Percentiles rank a stretch among this genome's conserved stretches.
Conservation (phyloP, 2,797 vertebrate species). For the Spinus olivaceus region DNA sequence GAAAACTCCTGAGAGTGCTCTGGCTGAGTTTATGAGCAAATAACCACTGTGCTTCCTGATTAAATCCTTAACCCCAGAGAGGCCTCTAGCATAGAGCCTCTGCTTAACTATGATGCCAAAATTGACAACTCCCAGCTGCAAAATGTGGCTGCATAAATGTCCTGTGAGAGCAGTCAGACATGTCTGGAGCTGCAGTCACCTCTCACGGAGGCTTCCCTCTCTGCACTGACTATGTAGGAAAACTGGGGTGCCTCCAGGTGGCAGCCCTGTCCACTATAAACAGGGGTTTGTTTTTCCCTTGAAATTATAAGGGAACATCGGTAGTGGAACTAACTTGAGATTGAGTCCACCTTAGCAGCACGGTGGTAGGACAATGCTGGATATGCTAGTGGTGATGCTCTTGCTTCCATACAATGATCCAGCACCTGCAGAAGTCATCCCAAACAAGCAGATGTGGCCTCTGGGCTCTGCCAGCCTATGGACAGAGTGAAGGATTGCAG, state of each 20-base stretch:
- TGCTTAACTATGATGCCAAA: neutral
- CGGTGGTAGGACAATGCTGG: rapidly evolving
- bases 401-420: neutral
- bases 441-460: neutral
- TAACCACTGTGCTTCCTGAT: neutral
- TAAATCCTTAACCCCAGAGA: neutral
- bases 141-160: neutral
- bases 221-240: neutral
- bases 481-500: neutral
- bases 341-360: neutral
- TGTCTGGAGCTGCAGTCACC: neutral
- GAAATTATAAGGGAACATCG: neutral
- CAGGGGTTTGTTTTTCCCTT: neutral
- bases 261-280: slow-evolving; percentile 52
- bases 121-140: neutral
- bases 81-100: neutral
- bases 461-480: neutral
- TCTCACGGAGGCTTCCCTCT: neutral
- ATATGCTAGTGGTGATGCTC: neutral
- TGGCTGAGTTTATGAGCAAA: neutral
- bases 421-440: neutral
- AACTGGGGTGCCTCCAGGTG: slow-evolving; percentile 63
- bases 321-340: neutral
- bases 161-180: rapidly evolving
- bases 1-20: neutral